These are phyloP conservation scores for Drosophila fuyamai DNA, from an alignment of 1,140 invertebrate genomes.

Conservation along the genomic window DNA sequence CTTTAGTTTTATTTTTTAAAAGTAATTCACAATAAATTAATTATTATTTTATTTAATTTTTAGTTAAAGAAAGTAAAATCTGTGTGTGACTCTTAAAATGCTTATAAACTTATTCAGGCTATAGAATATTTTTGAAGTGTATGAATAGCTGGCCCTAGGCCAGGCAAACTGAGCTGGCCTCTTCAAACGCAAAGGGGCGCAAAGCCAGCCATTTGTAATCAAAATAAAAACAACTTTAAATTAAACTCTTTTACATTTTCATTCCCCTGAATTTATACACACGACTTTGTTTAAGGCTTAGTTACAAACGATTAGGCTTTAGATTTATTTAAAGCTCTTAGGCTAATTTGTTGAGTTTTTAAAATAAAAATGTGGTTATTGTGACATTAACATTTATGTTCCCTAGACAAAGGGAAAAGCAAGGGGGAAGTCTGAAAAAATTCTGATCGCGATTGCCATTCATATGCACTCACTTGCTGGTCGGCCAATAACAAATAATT, in stretches of 20 bases:
- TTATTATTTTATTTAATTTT: too few relatives aligned
- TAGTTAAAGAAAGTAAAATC: too few relatives aligned
- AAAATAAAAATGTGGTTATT: not conserved
- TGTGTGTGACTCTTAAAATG: too few relatives aligned
- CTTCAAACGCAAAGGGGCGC: constrained; percentile 16
- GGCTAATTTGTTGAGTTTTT: constrained; percentile 4
- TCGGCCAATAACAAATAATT: constrained; percentile 65
- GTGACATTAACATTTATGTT: not conserved
- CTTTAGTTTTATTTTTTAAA: too few relatives aligned
- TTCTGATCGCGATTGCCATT: constrained; percentile 24
- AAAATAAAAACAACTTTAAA: constrained; percentile 48
- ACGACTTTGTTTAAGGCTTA: constrained; percentile 1
- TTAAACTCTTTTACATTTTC: constrained; percentile 14
- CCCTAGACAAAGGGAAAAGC: not conserved
- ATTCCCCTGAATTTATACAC: not conserved
- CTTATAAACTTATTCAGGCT: not conserved
- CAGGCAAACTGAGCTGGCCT: constrained; percentile 54
- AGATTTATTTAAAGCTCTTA: not conserved
- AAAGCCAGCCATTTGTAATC: constrained; percentile 39
- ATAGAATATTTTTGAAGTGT: not conserved
- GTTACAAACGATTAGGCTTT: not conserved
- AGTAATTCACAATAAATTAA: too few relatives aligned
- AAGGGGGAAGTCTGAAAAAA: not conserved
- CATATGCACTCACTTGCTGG: constrained; percentile 17
- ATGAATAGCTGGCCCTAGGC: constrained; percentile 52